phyloP scores from a whole-genome alignment of 2,797 vertebrate species.

The Pangasius macronema region DNA sequence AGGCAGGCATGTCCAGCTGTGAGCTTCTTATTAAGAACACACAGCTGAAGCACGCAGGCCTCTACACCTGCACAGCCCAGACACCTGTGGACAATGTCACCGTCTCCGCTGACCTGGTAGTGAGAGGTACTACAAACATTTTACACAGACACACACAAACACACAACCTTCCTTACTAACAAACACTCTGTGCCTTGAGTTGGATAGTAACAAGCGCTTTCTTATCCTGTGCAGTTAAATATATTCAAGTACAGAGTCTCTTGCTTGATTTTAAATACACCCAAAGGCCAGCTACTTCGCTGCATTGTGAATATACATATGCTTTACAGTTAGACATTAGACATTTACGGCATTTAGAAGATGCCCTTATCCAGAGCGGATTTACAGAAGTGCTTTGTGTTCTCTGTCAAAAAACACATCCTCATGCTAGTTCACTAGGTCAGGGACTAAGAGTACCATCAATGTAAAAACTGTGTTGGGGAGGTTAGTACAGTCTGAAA shows the following conservation, averaged over 20 bases:
- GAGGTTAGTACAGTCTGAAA: background rate
- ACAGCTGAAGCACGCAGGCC: slow-evolving; percentile 88
- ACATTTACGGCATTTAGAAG: too few relatives aligned
- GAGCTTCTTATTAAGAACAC: slow-evolving; percentile 87
- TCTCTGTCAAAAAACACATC: background rate
- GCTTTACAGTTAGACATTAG: background rate
- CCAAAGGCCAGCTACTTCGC: background rate
- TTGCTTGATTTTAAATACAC: background rate
- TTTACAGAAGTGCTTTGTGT: background rate
- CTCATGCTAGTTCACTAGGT: background rate
- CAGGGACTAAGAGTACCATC: background rate
- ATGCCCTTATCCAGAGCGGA: background rate
- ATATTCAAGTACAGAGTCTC: background rate
- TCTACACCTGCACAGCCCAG: slow-evolving; percentile 90
- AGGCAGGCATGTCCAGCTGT: slow-evolving; percentile 85
- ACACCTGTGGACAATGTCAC: slow-evolving; percentile 92
- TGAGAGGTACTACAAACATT: slow-evolving; percentile 79
- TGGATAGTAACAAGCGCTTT: background rate
- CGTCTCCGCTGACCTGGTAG: slow-evolving; percentile 87
- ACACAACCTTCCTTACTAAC: background rate
- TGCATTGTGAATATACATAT: background rate
- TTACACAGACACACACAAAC: background rate
- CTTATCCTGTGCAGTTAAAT: background rate
- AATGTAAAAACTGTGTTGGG: background rate
- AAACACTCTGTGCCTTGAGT: background rate